These are phyloP conservation scores for Lasiommata megera DNA, from an alignment of 2,888 invertebrate genomes.

Conservation along the genomic window DNA sequence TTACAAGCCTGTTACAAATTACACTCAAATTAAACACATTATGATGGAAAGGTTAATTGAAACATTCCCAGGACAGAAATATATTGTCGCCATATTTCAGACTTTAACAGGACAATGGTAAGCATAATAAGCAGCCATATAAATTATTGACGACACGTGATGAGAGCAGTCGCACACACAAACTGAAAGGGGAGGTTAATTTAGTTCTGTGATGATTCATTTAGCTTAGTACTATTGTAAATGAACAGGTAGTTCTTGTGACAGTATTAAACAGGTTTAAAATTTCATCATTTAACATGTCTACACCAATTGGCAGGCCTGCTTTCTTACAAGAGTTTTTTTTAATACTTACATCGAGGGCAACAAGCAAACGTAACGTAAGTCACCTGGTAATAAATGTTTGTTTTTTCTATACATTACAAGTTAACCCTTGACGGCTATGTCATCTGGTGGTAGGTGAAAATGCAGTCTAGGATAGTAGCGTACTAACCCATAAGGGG, in stretches of 20 bases:
- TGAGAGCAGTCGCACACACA: slow-evolving; percentile 11
- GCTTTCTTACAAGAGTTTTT: too few relatives aligned
- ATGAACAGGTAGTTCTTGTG: not conserved
- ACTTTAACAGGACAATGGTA: slow-evolving; percentile 28
- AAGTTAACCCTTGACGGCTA: too few relatives aligned
- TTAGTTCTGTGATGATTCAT: not conserved
- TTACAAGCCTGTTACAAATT: not conserved
- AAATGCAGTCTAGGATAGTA: too few relatives aligned
- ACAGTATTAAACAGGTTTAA: too few relatives aligned
- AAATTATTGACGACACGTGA: slow-evolving; percentile 40
- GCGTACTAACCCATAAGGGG: too few relatives aligned
- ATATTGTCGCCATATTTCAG: slow-evolving; percentile 19
- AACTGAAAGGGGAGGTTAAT: slow-evolving; percentile 31
- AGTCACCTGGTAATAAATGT: too few relatives aligned
- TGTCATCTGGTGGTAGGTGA: too few relatives aligned
- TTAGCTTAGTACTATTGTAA: not conserved
- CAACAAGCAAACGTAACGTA: too few relatives aligned
- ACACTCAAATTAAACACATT: slow-evolving; percentile 17
- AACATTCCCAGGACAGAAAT: slow-evolving; percentile 25
- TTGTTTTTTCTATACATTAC: too few relatives aligned
- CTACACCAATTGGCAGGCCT: too few relatives aligned
- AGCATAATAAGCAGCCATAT: slow-evolving; percentile 42
- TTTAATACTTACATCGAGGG: too few relatives aligned
- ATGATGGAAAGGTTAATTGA: slow-evolving; percentile 15
- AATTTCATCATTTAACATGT: too few relatives aligned